Conservation (phyloP, 92 coral and sea anemone species). For the Zoanthus gigantus region DNA sequence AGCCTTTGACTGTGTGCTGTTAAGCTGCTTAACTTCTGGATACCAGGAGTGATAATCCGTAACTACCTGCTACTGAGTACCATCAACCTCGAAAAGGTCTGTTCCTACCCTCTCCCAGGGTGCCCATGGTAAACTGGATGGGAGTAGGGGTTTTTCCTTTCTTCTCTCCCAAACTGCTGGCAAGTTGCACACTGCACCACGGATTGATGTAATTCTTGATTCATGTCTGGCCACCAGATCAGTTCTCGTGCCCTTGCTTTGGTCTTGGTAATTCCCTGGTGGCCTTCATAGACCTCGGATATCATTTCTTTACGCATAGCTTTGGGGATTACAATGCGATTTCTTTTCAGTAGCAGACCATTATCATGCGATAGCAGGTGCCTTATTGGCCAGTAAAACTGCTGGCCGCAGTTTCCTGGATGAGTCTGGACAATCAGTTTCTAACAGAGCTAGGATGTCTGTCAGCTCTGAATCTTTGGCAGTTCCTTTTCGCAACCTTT, state of each 20-base stretch:
- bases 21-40: conserved; percentile 33
- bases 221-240: conserved; percentile 18
- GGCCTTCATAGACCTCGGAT: background rate
- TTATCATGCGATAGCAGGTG: background rate
- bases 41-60: conserved; percentile 46
- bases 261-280: conserved; percentile 21
- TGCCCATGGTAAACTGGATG: conserved; percentile 21
- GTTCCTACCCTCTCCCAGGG: background rate
- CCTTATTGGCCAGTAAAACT: background rate
- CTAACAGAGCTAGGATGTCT: conserved; percentile 1
- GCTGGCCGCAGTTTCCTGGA: conserved; percentile 10
- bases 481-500: conserved; percentile 3
- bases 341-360: background rate
- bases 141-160: conserved; percentile 8
- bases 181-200: conserved; percentile 29
- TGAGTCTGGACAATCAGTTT: conserved; percentile 2
- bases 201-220: conserved; percentile 14
- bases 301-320: background rate
- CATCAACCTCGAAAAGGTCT: conserved; percentile 40
- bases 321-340: background rate
- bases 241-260: background rate
- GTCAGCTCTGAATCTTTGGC: conserved; percentile 8
- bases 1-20: conserved; percentile 18
- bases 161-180: conserved; percentile 16
- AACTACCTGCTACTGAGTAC: conserved; percentile 38